These are phyloP conservation scores for Todiramphus chloris DNA, from an alignment of 2,113 vertebrate species.

Conservation along the genomic window DNA sequence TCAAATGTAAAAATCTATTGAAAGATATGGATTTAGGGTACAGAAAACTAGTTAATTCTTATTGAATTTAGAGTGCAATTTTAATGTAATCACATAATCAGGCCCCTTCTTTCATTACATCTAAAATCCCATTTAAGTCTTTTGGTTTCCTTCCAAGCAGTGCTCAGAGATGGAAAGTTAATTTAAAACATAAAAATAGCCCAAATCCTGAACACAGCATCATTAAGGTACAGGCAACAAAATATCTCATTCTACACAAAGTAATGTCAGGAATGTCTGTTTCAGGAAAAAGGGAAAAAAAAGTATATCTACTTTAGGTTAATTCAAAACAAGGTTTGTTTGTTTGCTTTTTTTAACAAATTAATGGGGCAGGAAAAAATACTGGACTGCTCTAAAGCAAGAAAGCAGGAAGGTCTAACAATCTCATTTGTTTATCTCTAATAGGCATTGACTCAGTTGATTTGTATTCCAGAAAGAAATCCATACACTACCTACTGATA, in stretches of 20 bases:
- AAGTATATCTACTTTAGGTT: neutral
- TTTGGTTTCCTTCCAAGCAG: neutral
- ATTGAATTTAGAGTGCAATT: neutral
- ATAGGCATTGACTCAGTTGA: neutral
- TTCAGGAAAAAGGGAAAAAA: neutral
- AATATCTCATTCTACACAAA: neutral
- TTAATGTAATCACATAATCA: neutral
- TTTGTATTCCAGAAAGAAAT: neutral
- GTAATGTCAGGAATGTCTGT: neutral
- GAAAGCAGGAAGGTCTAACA: neutral
- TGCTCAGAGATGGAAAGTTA: neutral
- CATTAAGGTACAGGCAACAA: neutral
- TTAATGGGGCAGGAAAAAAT: neutral
- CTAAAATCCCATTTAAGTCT: neutral
- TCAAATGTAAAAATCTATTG: neutral
- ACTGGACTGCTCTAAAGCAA: neutral
- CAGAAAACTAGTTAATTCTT: neutral
- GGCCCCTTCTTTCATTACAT: neutral
- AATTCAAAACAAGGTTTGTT: neutral
- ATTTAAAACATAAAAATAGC: constrained; percentile 7
- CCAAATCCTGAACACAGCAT: neutral
- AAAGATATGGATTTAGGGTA: neutral
- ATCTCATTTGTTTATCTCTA: neutral
- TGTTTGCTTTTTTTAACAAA: neutral
- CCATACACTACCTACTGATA: neutral